Evolutionary conservation across 1,140 invertebrate species (phyloP).

Genomic region (Drosophila dunni): DNA sequence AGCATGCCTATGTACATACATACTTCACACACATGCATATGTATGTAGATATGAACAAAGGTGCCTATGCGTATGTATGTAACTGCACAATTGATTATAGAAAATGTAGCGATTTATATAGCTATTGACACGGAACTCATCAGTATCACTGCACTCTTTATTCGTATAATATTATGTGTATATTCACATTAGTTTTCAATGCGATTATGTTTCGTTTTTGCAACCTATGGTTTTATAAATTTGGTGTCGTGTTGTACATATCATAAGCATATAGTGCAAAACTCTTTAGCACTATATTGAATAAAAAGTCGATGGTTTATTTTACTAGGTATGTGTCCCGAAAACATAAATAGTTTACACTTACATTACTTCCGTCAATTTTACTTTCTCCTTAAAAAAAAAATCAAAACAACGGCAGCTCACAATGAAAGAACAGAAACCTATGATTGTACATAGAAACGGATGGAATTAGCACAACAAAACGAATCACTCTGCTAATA

Average conservation of each 20-base stretch:
- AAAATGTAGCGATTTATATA: not conserved
- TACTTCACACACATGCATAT: not conserved
- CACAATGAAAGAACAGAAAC: constrained; percentile 45
- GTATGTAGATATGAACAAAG: constrained; percentile 9
- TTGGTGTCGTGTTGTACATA: not conserved
- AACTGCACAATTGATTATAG: constrained; percentile 16
- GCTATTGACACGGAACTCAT: not conserved
- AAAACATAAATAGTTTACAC: constrained; percentile 29
- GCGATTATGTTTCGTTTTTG: not conserved
- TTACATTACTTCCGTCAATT: constrained; percentile 63
- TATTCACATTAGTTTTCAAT: not conserved
- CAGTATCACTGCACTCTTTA: not conserved
- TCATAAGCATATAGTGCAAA: not conserved
- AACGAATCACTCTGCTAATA: constrained; percentile 13
- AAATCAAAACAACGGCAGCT: constrained; percentile 57
- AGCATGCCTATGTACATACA: constrained; percentile 7
- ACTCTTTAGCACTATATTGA: constrained; percentile 1
- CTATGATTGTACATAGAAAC: constrained; percentile 45
- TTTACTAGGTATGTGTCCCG: not conserved
- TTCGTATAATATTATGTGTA: not conserved
- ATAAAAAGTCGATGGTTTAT: not conserved
- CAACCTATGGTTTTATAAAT: constrained; percentile 2
- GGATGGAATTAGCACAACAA: constrained; percentile 46
- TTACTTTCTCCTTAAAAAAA: constrained; percentile 57
- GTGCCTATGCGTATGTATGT: constrained; percentile 16